phyloP scores from a whole-genome alignment of 1,140 invertebrate genomes.

The Parasteatoda tepidariorum region DNA sequence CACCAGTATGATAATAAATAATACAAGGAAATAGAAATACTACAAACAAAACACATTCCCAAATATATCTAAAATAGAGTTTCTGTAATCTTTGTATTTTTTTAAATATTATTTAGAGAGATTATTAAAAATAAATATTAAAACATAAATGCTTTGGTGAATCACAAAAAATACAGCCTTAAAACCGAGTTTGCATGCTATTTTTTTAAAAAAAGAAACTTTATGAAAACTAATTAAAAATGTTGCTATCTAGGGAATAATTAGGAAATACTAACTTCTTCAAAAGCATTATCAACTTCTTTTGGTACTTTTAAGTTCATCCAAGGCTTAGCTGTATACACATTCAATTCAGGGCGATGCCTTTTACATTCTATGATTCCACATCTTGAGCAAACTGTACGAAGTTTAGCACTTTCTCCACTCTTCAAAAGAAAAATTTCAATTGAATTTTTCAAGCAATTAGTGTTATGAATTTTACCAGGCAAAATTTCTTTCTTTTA shows the following conservation, averaged over 20 bases:
- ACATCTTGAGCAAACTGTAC: constrained; percentile 61
- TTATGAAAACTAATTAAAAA: no score
- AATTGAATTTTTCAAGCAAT: not conserved
- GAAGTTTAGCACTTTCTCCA: constrained; percentile 5
- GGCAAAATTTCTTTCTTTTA: not conserved
- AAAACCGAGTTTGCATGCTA: no score
- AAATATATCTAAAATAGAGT: no score
- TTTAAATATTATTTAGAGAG: no score
- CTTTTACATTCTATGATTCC: constrained; percentile 62
- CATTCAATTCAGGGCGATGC: constrained; percentile 68
- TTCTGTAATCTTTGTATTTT: no score
- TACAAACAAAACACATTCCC: no score
- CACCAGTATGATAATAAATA: no score
- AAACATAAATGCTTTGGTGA: no score
- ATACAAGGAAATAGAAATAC: no score
- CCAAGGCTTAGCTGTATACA: constrained; percentile 75
- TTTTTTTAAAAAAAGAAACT: no score
- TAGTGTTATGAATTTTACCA: not conserved
- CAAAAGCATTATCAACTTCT: constrained; percentile 76
- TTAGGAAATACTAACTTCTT: constrained; percentile 75
- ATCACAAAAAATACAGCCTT: no score
- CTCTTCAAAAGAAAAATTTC: constrained; percentile 14
- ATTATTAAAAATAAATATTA: no score
- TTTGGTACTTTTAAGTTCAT: constrained; percentile 74
- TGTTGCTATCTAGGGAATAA: not conserved